phyloP scores from a whole-genome alignment of 92 coral and sea anemone species.

The Isaurus tuberculatus region DNA sequence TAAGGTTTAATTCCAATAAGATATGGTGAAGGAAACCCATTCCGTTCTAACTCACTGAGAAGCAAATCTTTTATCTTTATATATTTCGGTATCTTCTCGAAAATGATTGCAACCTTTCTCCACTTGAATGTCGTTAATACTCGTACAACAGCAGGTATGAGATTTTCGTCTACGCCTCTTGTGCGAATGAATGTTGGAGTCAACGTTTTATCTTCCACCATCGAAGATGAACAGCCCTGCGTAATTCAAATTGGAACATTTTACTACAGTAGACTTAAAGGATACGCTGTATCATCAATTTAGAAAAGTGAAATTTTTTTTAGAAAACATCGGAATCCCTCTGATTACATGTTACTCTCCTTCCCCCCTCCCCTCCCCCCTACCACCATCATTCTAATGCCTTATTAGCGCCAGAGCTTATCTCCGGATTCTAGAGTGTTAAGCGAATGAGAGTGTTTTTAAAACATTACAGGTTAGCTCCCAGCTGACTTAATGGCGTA shows the following conservation, averaged over 20 bases:
- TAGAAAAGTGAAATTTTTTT: too few relatives aligned
- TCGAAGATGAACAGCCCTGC: constrained; percentile 23
- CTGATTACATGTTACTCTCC: too few relatives aligned
- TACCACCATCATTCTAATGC: too few relatives aligned
- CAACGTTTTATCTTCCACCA: neutral
- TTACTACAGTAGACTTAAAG: neutral
- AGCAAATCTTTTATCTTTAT: constrained; percentile 18
- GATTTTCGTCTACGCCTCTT: constrained; percentile 15
- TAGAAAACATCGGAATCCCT: too few relatives aligned
- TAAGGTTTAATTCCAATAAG: neutral
- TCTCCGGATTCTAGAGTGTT: too few relatives aligned
- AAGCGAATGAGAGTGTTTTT: too few relatives aligned
- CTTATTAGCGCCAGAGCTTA: too few relatives aligned
- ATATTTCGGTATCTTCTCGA: neutral
- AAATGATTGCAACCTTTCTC: constrained; percentile 15
- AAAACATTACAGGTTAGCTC: too few relatives aligned
- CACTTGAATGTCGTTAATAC: constrained; percentile 18
- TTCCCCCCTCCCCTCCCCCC: too few relatives aligned
- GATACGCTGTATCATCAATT: too few relatives aligned
- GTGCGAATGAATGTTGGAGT: constrained; percentile 36
- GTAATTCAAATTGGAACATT: neutral
- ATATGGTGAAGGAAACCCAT: constrained; percentile 12
- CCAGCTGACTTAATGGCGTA: too few relatives aligned
- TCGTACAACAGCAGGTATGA: constrained; percentile 21
- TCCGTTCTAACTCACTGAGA: constrained; percentile 5